Conservation (phyloP, 2,113 vertebrate genomes). For the Poeciliopsis turrubarensis region DNA sequence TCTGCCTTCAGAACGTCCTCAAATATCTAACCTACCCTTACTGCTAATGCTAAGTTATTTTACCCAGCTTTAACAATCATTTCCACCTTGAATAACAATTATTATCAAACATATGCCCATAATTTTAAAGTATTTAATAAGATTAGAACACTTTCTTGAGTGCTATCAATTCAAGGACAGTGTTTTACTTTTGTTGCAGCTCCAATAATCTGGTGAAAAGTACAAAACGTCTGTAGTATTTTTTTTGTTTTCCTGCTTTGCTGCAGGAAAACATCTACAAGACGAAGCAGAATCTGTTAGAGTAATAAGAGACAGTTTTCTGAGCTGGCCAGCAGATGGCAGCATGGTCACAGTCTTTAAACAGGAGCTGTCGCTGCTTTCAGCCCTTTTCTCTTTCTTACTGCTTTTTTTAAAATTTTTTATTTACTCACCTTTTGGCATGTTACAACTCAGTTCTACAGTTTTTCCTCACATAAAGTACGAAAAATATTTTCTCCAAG, state of each 20-base stretch:
- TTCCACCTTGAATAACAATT: constrained; percentile 36
- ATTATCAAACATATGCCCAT: constrained; percentile 11
- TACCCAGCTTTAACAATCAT: constrained; percentile 38
- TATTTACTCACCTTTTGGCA: not conserved
- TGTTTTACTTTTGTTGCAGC: not conserved
- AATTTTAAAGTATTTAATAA: not conserved
- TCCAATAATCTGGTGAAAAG: not conserved
- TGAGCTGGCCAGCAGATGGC: constrained; percentile 83
- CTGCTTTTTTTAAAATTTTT: not conserved
- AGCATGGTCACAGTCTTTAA: constrained; percentile 65
- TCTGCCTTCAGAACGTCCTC: constrained; percentile 24
- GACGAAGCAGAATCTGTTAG: not conserved
- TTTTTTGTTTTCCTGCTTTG: constrained; percentile 6
- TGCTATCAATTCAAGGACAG: not conserved
- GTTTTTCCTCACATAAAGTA: too few relatives aligned
- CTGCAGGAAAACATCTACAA: not conserved
- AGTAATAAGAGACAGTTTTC: constrained; percentile 33
- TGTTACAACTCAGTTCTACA: not conserved
- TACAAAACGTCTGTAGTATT: not conserved
- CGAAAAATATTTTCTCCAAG: too few relatives aligned
- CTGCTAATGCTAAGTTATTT: constrained; percentile 38
- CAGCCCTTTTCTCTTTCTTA: constrained; percentile 14
- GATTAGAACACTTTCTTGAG: constrained; percentile 1
- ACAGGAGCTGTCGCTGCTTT: constrained; percentile 29
- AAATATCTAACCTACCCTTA: constrained; percentile 21